These are phyloP conservation scores for Nerophis ophidion DNA, from an alignment of 2,113 vertebrate species.

Conservation along the genomic window DNA sequence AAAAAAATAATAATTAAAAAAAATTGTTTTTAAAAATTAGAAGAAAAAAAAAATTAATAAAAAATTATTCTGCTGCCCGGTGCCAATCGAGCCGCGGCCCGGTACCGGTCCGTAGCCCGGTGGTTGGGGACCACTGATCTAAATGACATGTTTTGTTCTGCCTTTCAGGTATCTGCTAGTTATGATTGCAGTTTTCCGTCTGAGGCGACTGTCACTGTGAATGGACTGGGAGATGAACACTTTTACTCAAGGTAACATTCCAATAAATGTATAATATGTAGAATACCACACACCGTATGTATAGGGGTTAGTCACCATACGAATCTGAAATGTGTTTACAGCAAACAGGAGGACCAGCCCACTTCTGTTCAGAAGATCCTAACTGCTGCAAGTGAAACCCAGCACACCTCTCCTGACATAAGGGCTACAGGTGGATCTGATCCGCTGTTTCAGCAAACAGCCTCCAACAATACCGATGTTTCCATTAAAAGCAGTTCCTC, in stretches of 20 bases:
- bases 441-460: slow-evolving; percentile 22
- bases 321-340: slow-evolving; percentile 16
- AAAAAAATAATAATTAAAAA: too few relatives aligned
- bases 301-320: background rate
- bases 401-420: slow-evolving; percentile 26
- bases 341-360: slow-evolving; percentile 32
- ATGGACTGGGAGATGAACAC: slow-evolving; percentile 37
- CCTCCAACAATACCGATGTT: slow-evolving; percentile 21
- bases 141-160: slow-evolving; percentile 1
- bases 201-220: slow-evolving; percentile 13
- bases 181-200: slow-evolving; percentile 28
- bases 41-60: too few relatives aligned
- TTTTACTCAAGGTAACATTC: slow-evolving; percentile 39
- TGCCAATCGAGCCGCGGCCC: too few relatives aligned
- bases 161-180: slow-evolving; percentile 42
- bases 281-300: background rate
- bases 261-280: background rate
- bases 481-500: slow-evolving; percentile 18
- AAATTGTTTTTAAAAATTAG: too few relatives aligned
- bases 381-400: slow-evolving; percentile 31
- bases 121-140: too few relatives aligned
- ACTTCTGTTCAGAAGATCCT: slow-evolving; percentile 30
- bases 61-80: too few relatives aligned
- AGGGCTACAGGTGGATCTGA: slow-evolving; percentile 41
- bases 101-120: too few relatives aligned